A percentile compares a stretch with the other conserved stretches of the same genome.
Evolutionary conservation across 2,797 vertebrate species (phyloP).

Genomic region (Epinephelus coioides): DNA sequence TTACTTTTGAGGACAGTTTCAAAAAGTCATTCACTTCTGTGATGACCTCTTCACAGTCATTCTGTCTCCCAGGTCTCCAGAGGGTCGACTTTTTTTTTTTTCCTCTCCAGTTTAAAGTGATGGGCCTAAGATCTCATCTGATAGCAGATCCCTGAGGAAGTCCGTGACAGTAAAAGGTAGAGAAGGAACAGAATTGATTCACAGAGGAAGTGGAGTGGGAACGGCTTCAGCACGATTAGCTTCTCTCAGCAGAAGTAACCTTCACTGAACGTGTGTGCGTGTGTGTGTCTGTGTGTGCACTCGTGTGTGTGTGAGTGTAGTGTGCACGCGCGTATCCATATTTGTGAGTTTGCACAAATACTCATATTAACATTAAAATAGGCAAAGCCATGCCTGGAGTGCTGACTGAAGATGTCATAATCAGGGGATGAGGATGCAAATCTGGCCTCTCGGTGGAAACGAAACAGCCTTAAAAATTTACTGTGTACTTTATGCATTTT

Average conservation of each 20-base stretch:
- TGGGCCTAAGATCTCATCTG: slow-evolving; percentile 46
- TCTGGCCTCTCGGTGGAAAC: slow-evolving; percentile 70
- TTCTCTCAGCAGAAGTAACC: slow-evolving; percentile 52
- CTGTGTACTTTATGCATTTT: slow-evolving; percentile 70
- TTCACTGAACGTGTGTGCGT: slow-evolving; percentile 21
- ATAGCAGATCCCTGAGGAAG: slow-evolving; percentile 53
- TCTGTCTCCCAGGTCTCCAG: slow-evolving; percentile 6
- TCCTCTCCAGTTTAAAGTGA: slow-evolving; percentile 45
- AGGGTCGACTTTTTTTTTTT: slow-evolving; percentile 20
- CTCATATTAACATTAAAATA: slow-evolving; percentile 70
- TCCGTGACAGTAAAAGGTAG: slow-evolving; percentile 43
- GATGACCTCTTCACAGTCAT: slow-evolving; percentile 28
- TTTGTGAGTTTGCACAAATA: slow-evolving; percentile 61
- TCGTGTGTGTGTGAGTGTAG: background rate
- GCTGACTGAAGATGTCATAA: slow-evolving; percentile 73
- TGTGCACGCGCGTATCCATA: slow-evolving; percentile 19
- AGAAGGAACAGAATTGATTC: slow-evolving; percentile 45
- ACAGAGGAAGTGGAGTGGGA: slow-evolving; percentile 32
- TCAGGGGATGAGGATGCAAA: slow-evolving; percentile 78
- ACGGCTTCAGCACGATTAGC: slow-evolving; percentile 53
- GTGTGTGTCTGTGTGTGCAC: background rate
- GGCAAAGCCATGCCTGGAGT: slow-evolving; percentile 64
- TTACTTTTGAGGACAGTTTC: background rate
- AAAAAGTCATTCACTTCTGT: slow-evolving; percentile 14
- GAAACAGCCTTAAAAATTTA: slow-evolving; percentile 75